Base-by-base conservation (phyloP, 2,888 invertebrate genomes). In the Chaitophorus viminalis region DNA sequence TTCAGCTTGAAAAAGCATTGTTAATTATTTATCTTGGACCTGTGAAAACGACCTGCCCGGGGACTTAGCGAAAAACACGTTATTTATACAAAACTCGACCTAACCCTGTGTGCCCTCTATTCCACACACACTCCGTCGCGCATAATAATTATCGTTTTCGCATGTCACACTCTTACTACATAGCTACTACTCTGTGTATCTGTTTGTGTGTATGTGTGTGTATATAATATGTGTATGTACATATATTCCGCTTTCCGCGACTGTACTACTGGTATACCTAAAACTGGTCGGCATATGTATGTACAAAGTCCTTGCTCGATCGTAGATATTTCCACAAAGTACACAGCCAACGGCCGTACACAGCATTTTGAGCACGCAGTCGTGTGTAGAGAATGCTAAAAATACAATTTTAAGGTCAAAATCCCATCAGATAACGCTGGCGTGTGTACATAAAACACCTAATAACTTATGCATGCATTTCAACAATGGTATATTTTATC, bases 21-120 rank as follows among this genome's bases (percentile, higher is more conserved):
- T 87, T 87, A 87, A 87, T 87, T 87, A 87, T 87, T 87, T 87
- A 87, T 87, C 87, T 87, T 87, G 87, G 79, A 74, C 74, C 74
- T 74, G 87, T 46, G 79, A 74, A 87, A 87, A 81, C 72, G 87
- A 87, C 87, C 79, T 39, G 87, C 87, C 87, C 54, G 74, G 60
- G 86, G 70, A 79, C 79, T 79, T 81, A 60, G 72, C 72, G 86
- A 11, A 79, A 75, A 87, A 87, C 79, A 65, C 79, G 81, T 87
- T 87, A 65, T 81, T 87, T 81, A 87, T 74, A 87, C 39, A 60
- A 46, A 77, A 85, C 33, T 31, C 76, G 31, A 31, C 39, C 39
- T 14, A 29, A 31, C 46, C 17, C n/a, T 29, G 60, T n/a, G 9
- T n/a, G 21, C 33, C 14, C 14, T 74, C 31, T 29, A 14, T 29